Conservation (phyloP, 1,140 invertebrate genomes). For the Macrobrachium nipponense region DNA sequence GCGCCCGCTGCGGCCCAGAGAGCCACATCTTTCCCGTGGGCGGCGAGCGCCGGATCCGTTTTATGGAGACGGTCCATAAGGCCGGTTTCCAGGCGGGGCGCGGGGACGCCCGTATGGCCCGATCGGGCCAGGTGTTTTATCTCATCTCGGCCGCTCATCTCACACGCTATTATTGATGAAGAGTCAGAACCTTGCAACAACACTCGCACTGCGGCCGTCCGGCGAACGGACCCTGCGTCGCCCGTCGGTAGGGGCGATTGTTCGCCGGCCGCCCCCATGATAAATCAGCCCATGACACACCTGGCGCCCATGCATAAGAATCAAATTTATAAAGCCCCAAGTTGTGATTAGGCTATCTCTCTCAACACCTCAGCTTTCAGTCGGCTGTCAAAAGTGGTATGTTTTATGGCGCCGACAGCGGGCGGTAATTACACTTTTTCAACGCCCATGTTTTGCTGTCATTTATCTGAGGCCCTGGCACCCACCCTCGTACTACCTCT, state of each 20-base stretch:
- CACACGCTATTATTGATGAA: slow-evolving; percentile 37
- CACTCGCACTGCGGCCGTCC: not conserved
- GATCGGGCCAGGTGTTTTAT: slow-evolving; percentile 29
- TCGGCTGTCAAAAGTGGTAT: slow-evolving; percentile 34
- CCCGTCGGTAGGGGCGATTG: slow-evolving; percentile 25
- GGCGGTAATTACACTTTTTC: slow-evolving; percentile 46
- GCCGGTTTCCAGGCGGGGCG: no score
- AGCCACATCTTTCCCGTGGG: no score
- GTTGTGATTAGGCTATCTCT: slow-evolving; percentile 52
- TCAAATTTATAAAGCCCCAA: slow-evolving; percentile 53
- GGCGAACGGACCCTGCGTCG: slow-evolving; percentile 1
- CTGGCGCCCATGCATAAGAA: slow-evolving; percentile 56
- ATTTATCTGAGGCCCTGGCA: slow-evolving; percentile 8
- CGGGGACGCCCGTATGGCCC: not conserved
- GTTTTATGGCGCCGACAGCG: slow-evolving; percentile 44
- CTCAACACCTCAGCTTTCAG: slow-evolving; percentile 57
- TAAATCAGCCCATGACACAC: slow-evolving; percentile 44
- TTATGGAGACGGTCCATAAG: no score
- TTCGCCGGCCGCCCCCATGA: not conserved
- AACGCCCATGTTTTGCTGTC: slow-evolving; percentile 19
- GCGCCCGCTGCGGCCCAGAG: not conserved
- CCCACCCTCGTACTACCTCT: not conserved
- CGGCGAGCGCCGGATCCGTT: not conserved
- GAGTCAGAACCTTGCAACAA: slow-evolving; percentile 41
- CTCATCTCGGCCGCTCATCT: slow-evolving; percentile 54